These are phyloP conservation scores for Argyresthia goedartella DNA, from an alignment of 2,888 invertebrate genomes.

Conservation along the genomic window DNA sequence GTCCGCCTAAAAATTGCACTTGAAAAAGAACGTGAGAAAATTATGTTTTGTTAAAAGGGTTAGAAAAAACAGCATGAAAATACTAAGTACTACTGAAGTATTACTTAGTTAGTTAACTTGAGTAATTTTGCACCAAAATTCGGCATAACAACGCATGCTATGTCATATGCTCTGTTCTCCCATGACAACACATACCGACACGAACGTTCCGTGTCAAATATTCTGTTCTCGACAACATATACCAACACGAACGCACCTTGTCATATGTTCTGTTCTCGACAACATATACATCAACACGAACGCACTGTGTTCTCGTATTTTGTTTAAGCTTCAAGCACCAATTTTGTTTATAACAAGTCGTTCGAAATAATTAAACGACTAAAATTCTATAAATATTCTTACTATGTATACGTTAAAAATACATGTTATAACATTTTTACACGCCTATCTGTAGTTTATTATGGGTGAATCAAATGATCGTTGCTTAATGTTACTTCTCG, in stretches of 20 bases:
- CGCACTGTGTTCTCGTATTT: conserved; percentile 21
- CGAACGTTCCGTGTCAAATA: too few species aligned
- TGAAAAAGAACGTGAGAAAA: too few species aligned
- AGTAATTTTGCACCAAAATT: conserved; percentile 35
- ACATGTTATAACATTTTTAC: conserved; percentile 70
- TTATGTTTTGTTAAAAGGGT: too few species aligned
- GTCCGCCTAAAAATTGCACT: too few species aligned
- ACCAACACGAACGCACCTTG: conserved; percentile 70
- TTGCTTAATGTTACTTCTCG: conserved; percentile 10
- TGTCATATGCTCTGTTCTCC: conserved; percentile 61
- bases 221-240: too few species aligned
- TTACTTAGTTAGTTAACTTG: conserved; percentile 3
- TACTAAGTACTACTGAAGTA: too few species aligned
- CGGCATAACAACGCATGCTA: conserved; percentile 69
- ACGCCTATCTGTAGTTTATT: conserved; percentile 62
- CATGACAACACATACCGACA: conserved; percentile 66
- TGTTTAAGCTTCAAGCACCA: conserved; percentile 70
- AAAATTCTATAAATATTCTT: conserved; percentile 70
- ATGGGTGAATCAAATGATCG: conserved; percentile 31
- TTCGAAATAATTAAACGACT: conserved; percentile 72
- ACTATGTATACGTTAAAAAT: conserved; percentile 71
- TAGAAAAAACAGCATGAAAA: too few species aligned
- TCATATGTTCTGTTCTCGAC: conserved; percentile 62
- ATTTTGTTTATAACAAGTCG: conserved; percentile 72
- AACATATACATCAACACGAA: too few species aligned